Evolutionary conservation across 2,797 vertebrate species (phyloP), one percentile per base, ranked within the genome.

Genomic region (Perdix hodgsoniae): DNA sequence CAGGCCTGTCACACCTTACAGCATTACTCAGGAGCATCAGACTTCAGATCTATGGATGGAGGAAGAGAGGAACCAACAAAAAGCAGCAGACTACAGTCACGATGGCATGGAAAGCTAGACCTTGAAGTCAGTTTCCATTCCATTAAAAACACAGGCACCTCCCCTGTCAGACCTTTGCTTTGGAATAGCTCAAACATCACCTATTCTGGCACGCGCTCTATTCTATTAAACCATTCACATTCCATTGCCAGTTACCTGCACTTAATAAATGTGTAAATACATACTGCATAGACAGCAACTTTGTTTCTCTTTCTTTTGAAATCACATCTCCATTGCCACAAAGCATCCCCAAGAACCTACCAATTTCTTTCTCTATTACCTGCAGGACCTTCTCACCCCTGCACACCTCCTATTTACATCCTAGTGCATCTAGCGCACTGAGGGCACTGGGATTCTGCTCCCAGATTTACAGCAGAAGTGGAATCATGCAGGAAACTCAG

Each of bases 201-300:
- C 15, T 40, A n/a, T 24, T 54, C 49, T 6, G 6, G 69, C 49
- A 39, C 37, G 13, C 5, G 21, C 27, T 18, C 31, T 49, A 2
- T 17, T 40, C 39, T n/a, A 35, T 35, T 9, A 31, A 59, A 45
- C 19, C 1, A 6, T 8, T 47, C 13, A 17, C 60, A 79, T 24
- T 64, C 8, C 21, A 69, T 31, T 13, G 15, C 1, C 6, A 56
- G 9, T 40, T 45, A 35, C 2, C 31, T 8, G 57, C 31, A 24
- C n/a, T 60, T 76, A 45, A 18, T 15, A 52, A 54, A 54, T 29
- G 23, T 3, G 1, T 17, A 89, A 66, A 44, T 6, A 39, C 9
- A 40, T 1, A 29, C 5, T n/a, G 7, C 1, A 1, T 5, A 39
- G 29, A 52, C 2, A 63, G 4, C 4, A 70, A 83, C 44, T 37